Percentiles rank a stretch among this genome's conserved stretches.
Evolutionary conservation across 2,888 invertebrate species (phyloP).

Genomic region (Gerris lacustris): DNA sequence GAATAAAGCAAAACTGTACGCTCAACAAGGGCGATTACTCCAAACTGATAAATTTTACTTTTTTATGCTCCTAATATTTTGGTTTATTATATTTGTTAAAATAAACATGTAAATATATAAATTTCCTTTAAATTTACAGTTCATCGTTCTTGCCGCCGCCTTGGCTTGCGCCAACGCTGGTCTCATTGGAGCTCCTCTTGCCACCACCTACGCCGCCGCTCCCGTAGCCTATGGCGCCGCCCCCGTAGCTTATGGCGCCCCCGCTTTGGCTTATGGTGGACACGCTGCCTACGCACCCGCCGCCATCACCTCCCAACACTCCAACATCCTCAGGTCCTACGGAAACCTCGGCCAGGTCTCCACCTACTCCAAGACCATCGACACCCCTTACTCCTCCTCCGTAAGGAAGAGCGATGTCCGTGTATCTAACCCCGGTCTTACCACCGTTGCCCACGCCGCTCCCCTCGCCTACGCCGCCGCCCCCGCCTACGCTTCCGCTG

Average conservation of each 20-base stretch:
- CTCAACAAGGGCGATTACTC: no score
- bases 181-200: constrained; percentile 29
- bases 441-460: constrained; percentile 37
- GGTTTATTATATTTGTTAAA: no score
- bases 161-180: constrained; percentile 25
- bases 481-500: constrained; percentile 22
- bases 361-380: constrained; percentile 55
- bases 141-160: constrained; percentile 26
- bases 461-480: constrained; percentile 28
- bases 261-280: constrained; percentile 35
- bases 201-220: constrained; percentile 36
- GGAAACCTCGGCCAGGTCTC: constrained; percentile 56
- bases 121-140: constrained; percentile 17
- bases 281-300: constrained; percentile 44
- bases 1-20: no score
- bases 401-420: constrained; percentile 57
- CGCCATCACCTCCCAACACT: constrained; percentile 45
- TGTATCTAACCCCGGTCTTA: constrained; percentile 48
- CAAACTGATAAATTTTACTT: no score
- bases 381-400: constrained; percentile 61
- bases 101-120: no score
- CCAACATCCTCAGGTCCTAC: constrained; percentile 49
- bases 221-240: constrained; percentile 32
- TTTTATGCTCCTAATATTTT: no score
- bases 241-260: constrained; percentile 14